A percentile compares a stretch with the other conserved stretches of the same genome.
phyloP scores from a whole-genome alignment of 1,140 invertebrate genomes.

The Drosophila malerkotliana region DNA sequence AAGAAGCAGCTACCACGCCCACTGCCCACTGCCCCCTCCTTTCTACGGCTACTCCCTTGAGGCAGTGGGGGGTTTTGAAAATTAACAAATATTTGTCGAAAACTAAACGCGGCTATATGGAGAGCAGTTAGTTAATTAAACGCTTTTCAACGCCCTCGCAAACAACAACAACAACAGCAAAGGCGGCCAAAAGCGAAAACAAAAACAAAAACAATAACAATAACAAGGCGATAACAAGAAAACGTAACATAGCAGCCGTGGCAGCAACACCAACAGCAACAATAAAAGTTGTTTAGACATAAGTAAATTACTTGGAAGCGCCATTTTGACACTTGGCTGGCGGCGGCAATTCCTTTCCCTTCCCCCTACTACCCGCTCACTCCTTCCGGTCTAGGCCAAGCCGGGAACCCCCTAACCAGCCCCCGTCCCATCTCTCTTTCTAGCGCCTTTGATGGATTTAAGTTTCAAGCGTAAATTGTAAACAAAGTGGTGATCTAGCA shows the following conservation, averaged over 20 bases:
- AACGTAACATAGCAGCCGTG: slow-evolving; percentile 5
- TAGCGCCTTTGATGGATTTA: slow-evolving; percentile 43
- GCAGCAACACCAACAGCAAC: slow-evolving; percentile 17
- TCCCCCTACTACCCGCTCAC: background rate
- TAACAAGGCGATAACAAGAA: slow-evolving; percentile 26
- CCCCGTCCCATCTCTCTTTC: background rate
- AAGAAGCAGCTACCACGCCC: background rate
- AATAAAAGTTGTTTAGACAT: slow-evolving; percentile 59
- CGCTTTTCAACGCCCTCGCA: slow-evolving; percentile 48
- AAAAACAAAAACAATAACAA: slow-evolving; percentile 8
- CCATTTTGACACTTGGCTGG: slow-evolving; percentile 75
- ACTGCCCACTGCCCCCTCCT: background rate
- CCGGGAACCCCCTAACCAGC: no score
- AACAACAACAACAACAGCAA: background rate
- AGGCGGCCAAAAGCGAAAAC: slow-evolving; percentile 14
- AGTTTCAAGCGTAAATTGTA: slow-evolving; percentile 38
- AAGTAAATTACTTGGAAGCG: slow-evolving; percentile 74
- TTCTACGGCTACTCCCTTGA: no score
- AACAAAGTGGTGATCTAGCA: slow-evolving; percentile 17
- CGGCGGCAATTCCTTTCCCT: slow-evolving; percentile 34
- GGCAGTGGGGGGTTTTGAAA: slow-evolving; percentile 2
- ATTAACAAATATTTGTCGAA: slow-evolving; percentile 74
- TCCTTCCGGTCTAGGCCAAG: background rate
- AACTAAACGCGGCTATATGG: slow-evolving; percentile 48
- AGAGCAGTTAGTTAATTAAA: slow-evolving; percentile 68